These are phyloP conservation scores for Formicarius rufipectus DNA, from an alignment of 2,113 vertebrate genomes.

Conservation along the genomic window DNA sequence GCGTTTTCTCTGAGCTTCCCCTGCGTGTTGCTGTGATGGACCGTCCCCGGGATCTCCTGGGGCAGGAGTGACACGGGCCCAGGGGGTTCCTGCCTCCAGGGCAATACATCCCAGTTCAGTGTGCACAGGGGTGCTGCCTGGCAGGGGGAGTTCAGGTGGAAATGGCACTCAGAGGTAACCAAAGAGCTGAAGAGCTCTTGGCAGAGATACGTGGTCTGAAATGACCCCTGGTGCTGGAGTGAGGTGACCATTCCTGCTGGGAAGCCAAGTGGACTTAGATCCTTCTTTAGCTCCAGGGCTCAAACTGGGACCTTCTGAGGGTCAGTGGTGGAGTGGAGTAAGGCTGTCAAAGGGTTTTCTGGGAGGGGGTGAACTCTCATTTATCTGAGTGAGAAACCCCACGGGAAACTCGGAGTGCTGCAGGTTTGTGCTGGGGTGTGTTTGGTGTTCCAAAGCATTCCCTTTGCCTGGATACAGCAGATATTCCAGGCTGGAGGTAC, in stretches of 20 bases:
- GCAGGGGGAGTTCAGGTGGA: not conserved
- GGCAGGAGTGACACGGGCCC: not conserved
- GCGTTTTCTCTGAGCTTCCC: not conserved
- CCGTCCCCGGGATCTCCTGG: not conserved
- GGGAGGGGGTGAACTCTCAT: not conserved
- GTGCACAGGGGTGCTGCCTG: too few relatives aligned
- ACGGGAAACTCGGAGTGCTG: not conserved
- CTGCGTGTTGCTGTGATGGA: fast-evolving
- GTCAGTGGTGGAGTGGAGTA: not conserved
- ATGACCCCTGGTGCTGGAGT: fast-evolving
- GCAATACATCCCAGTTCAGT: not conserved
- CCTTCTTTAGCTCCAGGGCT: fast-evolving
- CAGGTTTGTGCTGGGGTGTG: fast-evolving
- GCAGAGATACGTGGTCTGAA: not conserved
- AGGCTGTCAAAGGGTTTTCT: not conserved
- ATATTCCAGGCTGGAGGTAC: not conserved
- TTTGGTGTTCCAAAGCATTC: fast-evolving
- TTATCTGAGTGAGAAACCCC: too few relatives aligned
- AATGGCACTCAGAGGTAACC: fast-evolving
- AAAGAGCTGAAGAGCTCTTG: not conserved
- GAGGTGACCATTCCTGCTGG: not conserved
- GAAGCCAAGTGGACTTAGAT: not conserved
- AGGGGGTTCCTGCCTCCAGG: not conserved
- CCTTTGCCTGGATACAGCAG: not conserved
- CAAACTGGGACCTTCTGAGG: not conserved